These are phyloP conservation scores for Cordylochernes scorpioides DNA, from an alignment of 2,888 invertebrate species.

Conservation along the genomic window DNA sequence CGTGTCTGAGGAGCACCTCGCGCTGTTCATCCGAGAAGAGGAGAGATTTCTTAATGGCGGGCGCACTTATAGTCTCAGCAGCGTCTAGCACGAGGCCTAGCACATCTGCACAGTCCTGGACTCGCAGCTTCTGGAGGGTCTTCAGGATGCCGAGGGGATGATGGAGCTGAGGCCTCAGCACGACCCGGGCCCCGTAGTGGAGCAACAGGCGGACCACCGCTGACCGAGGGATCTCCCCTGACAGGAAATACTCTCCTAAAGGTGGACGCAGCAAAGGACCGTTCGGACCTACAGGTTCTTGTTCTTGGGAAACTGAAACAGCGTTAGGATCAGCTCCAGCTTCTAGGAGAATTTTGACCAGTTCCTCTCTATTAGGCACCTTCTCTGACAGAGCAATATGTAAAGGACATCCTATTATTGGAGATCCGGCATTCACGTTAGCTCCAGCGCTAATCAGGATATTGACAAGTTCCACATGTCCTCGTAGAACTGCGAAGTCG, in stretches of 20 bases:
- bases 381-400: constrained; percentile 39
- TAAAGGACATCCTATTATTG: constrained; percentile 49
- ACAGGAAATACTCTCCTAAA: constrained; percentile 46
- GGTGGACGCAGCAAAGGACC: constrained; percentile 46
- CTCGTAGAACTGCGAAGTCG: constrained; percentile 53
- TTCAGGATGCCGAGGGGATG: constrained; percentile 58
- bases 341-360: constrained; percentile 21
- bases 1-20: constrained; percentile 30
- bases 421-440: constrained; percentile 47
- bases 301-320: constrained; percentile 37
- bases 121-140: constrained; percentile 37
- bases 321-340: constrained; percentile 29
- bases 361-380: constrained; percentile 37
- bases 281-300: too few species aligned
- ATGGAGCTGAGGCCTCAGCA: constrained; percentile 37
- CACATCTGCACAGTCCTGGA: constrained; percentile 27
- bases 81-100: constrained; percentile 37
- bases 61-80: constrained; percentile 45
- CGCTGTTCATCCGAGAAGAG: constrained; percentile 37
- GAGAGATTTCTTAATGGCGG: constrained; percentile 46
- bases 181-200: constrained; percentile 37
- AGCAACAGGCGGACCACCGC: constrained; percentile 40
- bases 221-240: constrained; percentile 37
- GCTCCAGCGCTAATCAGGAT: constrained; percentile 32
- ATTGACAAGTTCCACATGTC: constrained; percentile 41